Percentiles rank a stretch among this genome's conserved stretches.
These are phyloP conservation scores for Paramacrobiotus metropolitanus DNA, from an alignment of 1,140 invertebrate genomes.

Conservation along the genomic window DNA sequence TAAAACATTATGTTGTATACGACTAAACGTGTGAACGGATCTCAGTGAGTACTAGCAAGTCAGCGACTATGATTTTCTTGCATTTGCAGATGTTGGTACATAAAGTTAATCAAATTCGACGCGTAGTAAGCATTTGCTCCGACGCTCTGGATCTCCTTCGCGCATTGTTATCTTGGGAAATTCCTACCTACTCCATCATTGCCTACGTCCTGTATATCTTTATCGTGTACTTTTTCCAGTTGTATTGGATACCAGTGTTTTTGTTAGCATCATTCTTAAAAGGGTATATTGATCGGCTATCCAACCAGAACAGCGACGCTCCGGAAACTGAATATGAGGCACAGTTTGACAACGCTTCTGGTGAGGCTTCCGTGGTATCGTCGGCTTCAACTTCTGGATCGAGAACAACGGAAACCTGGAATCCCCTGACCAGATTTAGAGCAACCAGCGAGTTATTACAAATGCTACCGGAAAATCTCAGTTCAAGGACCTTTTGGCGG, in stretches of 20 bases:
- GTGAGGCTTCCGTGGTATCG: conserved; percentile 9
- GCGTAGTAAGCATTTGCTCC: conserved; percentile 61
- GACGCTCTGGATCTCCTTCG: conserved; percentile 73
- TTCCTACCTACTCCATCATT: conserved; percentile 50
- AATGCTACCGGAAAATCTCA: background rate
- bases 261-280: conserved; percentile 50
- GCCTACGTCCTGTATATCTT: conserved; percentile 61
- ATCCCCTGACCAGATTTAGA: background rate
- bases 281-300: conserved; percentile 21
- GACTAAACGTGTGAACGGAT: too few species aligned
- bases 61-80: too few species aligned
- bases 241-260: conserved; percentile 57
- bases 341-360: too few species aligned
- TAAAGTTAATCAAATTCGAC: conserved; percentile 81
- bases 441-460: background rate
- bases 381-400: background rate
- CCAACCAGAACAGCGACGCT: background rate
- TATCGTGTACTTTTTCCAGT: conserved; percentile 55
- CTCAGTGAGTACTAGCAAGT: too few species aligned
- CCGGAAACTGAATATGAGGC: conserved; percentile 11
- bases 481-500: background rate
- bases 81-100: conserved; percentile 54
- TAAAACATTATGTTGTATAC: too few species aligned
- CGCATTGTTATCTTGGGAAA: conserved; percentile 94
- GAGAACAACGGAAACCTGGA: background rate